phyloP scores from a whole-genome alignment of 1,140 invertebrate genomes.

The Trachymyrmex cornetzi region DNA sequence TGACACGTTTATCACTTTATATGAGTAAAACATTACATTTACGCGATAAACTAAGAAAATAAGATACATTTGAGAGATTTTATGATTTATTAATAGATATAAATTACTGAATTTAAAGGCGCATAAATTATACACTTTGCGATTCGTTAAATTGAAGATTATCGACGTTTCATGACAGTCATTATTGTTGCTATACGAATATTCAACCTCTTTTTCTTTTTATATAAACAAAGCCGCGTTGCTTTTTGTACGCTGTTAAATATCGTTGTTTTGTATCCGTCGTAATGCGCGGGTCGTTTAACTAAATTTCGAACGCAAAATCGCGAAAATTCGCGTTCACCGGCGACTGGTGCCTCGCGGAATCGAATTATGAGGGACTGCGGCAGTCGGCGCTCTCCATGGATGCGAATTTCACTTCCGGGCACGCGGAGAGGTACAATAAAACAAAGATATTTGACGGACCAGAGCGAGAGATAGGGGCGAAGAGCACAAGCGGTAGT shows the following conservation, averaged over 20 bases:
- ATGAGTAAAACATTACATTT: constrained; percentile 10
- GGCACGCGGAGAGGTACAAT: constrained; percentile 62
- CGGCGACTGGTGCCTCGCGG: constrained; percentile 46
- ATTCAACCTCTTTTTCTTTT: background rate
- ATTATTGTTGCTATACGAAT: background rate
- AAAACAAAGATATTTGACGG: constrained; percentile 75
- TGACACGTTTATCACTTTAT: constrained; percentile 38
- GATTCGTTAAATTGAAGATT: background rate
- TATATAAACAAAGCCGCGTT: constrained; percentile 7
- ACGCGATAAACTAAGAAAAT: background rate
- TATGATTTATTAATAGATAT: background rate
- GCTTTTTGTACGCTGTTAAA: constrained; percentile 14
- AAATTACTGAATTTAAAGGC: background rate
- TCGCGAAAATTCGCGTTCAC: constrained; percentile 54
- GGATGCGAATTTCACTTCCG: constrained; percentile 73
- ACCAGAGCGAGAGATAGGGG: constrained; percentile 33
- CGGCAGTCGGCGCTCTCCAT: constrained; percentile 56
- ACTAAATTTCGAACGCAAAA: constrained; percentile 65
- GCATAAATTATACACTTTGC: background rate
- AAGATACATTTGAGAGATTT: constrained; percentile 19
- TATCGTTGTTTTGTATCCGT: constrained; percentile 48
- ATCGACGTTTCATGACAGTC: background rate
- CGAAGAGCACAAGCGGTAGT: constrained; percentile 15
- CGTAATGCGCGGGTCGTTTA: constrained; percentile 59
- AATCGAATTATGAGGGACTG: constrained; percentile 76